Base-by-base conservation (phyloP, 2,888 invertebrate genomes). In the Chrysolina americana region DNA sequence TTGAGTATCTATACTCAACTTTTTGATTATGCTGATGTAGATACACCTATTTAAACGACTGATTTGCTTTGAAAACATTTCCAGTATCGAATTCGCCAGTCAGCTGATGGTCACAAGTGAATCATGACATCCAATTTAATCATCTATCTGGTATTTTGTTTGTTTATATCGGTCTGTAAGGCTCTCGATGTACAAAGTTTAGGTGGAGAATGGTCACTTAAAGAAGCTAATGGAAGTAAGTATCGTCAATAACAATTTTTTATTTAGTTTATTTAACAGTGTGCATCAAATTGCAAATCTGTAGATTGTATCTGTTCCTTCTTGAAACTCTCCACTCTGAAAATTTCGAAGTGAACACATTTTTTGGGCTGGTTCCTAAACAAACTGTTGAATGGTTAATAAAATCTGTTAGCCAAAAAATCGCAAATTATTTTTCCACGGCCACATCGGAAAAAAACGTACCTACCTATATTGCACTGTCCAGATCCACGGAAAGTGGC, bases 201-300 rank as follows among this genome's bases (percentile, higher is more conserved):
- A 70, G 77, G 78, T 73, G 81, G 81, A 59, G 69, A 76, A 48
- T 81, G 81, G 81, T 70, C 71, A 23, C 65, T 75, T 44, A 77
- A 71, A 28, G 79, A 78, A 59, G 73, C 75, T 5, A 56, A 59
- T 28, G 77, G 78, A 68, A 71, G 81, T 81, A 65, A 78, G 81
- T 81, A 73, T 53, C 50, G 50, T 41, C 59, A 19, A 41, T 13
- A 41, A 47, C 21, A 6, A 36, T 21, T 23, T 62, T 23, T 41
- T 5, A 15, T 21, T 21, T 21, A 5, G 28, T 36, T 36, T 6
- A 6, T 36, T 36, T 8, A 36, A 36, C 10, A 23, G 8, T 53
- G 19, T 53, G 63, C 41, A 28, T 3, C 2, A 28, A 28, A 3
- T n/a, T n/a, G n/a, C n/a, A n/a, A n/a, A 28, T 3, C 28, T 28